Base-by-base conservation (phyloP, 2,797 vertebrate genomes). In the Anas bahamensis region DNA sequence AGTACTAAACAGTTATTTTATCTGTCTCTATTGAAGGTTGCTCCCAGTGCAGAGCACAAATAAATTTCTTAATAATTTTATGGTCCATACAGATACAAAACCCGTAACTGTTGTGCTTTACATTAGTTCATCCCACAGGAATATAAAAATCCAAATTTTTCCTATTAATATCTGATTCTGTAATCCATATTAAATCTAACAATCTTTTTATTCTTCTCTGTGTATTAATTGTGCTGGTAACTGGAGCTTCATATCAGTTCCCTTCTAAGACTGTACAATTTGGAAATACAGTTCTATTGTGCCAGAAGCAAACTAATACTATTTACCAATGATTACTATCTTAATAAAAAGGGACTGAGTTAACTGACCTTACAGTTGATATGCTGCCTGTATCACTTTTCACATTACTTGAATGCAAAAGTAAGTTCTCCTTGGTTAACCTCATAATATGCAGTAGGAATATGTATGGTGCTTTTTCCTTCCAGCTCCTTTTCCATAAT, bases 181-280 rank as follows among this genome's bases (percentile, higher is more conserved):
- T 84, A 35, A 73, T 55, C 63, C 41, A 11, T 53, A 80, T 78
- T 80, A 87, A 81, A 71, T 56, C 64, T 86, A 82, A 59, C 66
- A 33, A 89, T 76, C 74, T 52, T 18, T 72, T 3, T 70, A 52
- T 75, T 78, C 28, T 91, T 82, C 13, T 60, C 61, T 80, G 29
- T 78, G 17, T 41, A 29, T 68, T 80, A 93, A 77, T 80, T 77
- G 7, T 68, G 42, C 52, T 56, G 80, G 41, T 80, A 80, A 77
- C 71, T 65, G 66, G 70, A 93, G 53, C 44, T 87, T 89, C 55
- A 61, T 83, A 10, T 55, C 75, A 75, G 21, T 84, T 91, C 55
- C 26, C 66, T 94, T 93, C 91, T 78, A 86, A 86, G 48, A 81
- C 68, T 57, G 17, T 35, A 76, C 31, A 55, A 65, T 94, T 90